phyloP scores from a whole-genome alignment of 2,113 vertebrate genomes.

The Saccopteryx bilineata region DNA sequence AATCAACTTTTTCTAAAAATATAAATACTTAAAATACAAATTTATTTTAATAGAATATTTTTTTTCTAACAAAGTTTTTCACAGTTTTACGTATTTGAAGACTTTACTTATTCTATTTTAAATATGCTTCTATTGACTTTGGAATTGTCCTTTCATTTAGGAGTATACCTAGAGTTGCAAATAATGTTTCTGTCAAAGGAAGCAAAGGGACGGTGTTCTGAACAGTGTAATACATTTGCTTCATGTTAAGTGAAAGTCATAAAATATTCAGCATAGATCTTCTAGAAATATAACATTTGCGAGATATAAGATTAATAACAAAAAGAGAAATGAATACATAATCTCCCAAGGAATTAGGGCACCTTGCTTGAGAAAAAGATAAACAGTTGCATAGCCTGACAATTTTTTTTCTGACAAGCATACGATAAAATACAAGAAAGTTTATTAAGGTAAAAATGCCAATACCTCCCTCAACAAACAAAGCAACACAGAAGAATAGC shows the following conservation, averaged over 20 bases:
- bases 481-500: not conserved
- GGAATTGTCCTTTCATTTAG: not conserved
- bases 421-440: conserved; percentile 4
- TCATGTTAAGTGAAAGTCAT: conserved; percentile 34
- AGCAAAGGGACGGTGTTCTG: not conserved
- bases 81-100: fast-evolving
- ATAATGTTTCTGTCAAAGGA: not conserved
- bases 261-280: not conserved
- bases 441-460: conserved; percentile 38
- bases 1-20: conserved; percentile 50
- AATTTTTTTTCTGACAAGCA: conserved; percentile 61
- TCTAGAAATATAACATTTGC: not conserved
- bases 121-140: not conserved
- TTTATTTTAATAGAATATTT: not conserved
- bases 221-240: not conserved
- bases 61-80: not conserved
- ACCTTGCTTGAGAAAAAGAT: conserved; percentile 33
- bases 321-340: conserved; percentile 26
- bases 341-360: conserved; percentile 5
- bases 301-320: not conserved
- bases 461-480: not conserved
- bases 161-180: not conserved
- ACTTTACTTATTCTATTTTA: not conserved
- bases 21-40: conserved; percentile 11
- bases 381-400: conserved; percentile 44